Evolutionary conservation across 1,140 invertebrate genomes (phyloP).

Genomic region (Diplogasteroides magnus): DNA sequence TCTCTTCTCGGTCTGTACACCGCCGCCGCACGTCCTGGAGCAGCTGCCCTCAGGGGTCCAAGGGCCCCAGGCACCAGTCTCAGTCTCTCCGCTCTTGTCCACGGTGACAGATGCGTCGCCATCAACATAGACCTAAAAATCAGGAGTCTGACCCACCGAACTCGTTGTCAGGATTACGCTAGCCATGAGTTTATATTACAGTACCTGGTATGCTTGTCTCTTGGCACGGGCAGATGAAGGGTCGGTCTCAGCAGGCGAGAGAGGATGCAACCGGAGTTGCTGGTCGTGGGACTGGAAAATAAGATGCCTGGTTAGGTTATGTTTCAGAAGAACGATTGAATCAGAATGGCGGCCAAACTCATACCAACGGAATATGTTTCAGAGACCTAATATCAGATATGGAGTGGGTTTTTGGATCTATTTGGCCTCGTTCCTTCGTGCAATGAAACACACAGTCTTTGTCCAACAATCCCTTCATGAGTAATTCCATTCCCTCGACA

Average conservation of each 20-base stretch:
- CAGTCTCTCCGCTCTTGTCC: conserved; percentile 40
- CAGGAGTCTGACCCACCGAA: neutral
- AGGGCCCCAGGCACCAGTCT: conserved; percentile 72
- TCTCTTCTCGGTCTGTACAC: conserved; percentile 69
- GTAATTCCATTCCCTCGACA: too few relatives aligned
- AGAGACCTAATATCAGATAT: too few relatives aligned
- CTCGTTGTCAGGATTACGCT: neutral
- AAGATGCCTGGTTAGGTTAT: too few relatives aligned
- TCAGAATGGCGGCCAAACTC: too few relatives aligned
- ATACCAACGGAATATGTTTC: too few relatives aligned
- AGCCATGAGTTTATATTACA: too few relatives aligned
- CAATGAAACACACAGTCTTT: too few relatives aligned
- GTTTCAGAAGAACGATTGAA: too few relatives aligned
- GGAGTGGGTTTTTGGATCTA: too few relatives aligned
- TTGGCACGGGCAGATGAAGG: conserved; percentile 37
- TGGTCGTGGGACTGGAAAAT: neutral
- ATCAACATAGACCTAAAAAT: conserved; percentile 32
- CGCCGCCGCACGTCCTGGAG: conserved; percentile 78
- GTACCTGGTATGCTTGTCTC: conserved; percentile 52
- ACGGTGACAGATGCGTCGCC: conserved; percentile 46
- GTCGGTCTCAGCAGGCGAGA: conserved; percentile 45
- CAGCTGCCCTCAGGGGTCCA: conserved; percentile 71
- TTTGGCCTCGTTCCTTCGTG: too few relatives aligned
- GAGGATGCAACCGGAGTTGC: conserved; percentile 35
- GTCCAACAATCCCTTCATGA: too few relatives aligned